Evolutionary conservation across 2,113 vertebrate species (phyloP).

Genomic region (Telmatochromis sp.): DNA sequence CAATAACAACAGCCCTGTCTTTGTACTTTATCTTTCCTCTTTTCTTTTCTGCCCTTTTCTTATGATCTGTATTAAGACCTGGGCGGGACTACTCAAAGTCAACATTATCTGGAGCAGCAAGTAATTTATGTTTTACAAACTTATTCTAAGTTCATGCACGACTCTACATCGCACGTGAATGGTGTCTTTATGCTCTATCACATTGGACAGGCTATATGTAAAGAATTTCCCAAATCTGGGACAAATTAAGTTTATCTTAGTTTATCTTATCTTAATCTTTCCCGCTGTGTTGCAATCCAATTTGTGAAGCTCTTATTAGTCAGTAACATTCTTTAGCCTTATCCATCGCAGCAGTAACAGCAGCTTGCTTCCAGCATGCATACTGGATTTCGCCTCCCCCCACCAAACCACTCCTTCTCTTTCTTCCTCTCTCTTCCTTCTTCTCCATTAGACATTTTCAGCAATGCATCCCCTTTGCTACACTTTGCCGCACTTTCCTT

Average conservation of each 20-base stretch:
- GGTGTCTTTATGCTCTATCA: background rate
- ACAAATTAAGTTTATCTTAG: background rate
- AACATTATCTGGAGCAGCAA: background rate
- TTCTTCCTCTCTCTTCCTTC: background rate
- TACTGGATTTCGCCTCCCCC: background rate
- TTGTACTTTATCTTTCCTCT: background rate
- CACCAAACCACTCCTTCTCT: background rate
- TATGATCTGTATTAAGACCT: background rate
- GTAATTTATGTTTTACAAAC: background rate
- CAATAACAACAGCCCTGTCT: background rate
- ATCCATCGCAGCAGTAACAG: conserved; percentile 12
- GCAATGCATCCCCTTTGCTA: background rate
- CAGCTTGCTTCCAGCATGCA: background rate
- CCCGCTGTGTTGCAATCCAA: conserved; percentile 37
- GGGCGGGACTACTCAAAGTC: background rate
- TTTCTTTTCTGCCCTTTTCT: background rate
- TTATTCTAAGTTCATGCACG: background rate
- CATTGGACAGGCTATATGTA: background rate
- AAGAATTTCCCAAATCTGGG: background rate
- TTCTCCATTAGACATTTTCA: background rate
- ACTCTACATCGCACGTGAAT: background rate
- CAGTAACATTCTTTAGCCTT: conserved; percentile 10
- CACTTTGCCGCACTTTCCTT: background rate
- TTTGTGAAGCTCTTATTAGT: conserved; percentile 36
- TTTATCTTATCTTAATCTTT: background rate